Conservation (phyloP, 1,140 invertebrate genomes). For the Plutomurus gul region DNA sequence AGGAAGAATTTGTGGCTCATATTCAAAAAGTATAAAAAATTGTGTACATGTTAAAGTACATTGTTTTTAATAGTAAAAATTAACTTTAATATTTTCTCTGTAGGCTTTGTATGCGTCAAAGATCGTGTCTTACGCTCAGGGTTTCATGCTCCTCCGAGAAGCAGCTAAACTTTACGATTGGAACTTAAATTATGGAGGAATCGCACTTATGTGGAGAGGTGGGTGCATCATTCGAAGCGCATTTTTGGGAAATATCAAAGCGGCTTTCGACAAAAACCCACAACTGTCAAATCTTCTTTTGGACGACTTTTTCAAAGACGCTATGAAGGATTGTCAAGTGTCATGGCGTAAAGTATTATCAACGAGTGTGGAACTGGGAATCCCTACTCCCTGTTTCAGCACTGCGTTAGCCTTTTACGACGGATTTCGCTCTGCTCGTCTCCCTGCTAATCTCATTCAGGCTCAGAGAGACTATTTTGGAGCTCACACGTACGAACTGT, state of each 20-base stretch:
- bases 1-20: slow-evolving; percentile 77
- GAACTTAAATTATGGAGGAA: slow-evolving; percentile 97
- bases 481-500: slow-evolving; percentile 95
- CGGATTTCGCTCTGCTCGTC: slow-evolving; percentile 78
- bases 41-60: not conserved
- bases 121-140: slow-evolving; percentile 98
- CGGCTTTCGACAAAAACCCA: slow-evolving; percentile 91
- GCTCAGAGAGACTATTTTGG: slow-evolving; percentile 99
- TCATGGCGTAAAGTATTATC: slow-evolving; percentile 70
- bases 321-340: slow-evolving; percentile 76
- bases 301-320: slow-evolving; percentile 91
- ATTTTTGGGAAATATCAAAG: slow-evolving; percentile 96
- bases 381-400: slow-evolving; percentile 89
- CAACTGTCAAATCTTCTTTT: slow-evolving; percentile 87
- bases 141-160: slow-evolving; percentile 96
- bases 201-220: slow-evolving; percentile 99
- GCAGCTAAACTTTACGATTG: slow-evolving; percentile 89
- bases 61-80: not conserved
- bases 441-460: slow-evolving; percentile 92
- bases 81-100: slow-evolving; percentile 45
- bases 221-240: slow-evolving; percentile 98
- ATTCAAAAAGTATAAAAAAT: slow-evolving; percentile 64
- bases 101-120: slow-evolving; percentile 96
- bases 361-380: slow-evolving; percentile 70
- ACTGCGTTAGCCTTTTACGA: slow-evolving; percentile 97